phyloP scores from a whole-genome alignment of 2,113 vertebrate genomes.

The Felis chaus region DNA sequence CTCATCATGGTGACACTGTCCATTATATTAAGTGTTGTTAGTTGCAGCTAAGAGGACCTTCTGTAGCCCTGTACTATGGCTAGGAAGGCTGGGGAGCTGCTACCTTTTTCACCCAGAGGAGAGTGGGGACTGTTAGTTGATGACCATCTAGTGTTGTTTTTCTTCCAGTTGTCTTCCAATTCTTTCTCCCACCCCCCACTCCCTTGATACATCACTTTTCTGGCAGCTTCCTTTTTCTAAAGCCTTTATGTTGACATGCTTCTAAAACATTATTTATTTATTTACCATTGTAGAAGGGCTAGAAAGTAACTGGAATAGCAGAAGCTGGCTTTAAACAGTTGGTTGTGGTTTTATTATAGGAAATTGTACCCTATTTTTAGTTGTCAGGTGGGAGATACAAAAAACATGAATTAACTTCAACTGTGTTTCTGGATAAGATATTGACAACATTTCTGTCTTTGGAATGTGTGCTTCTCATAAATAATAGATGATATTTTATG shows the following conservation, averaged over 20 bases:
- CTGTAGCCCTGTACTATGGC: neutral
- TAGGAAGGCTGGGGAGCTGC: neutral
- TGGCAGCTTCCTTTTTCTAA: neutral
- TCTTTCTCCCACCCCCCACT: neutral
- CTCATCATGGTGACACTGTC: neutral
- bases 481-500: neutral
- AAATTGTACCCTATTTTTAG: neutral
- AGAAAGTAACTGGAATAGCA: neutral
- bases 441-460: neutral
- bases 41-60: neutral
- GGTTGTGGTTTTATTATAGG: neutral
- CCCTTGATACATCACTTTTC: neutral
- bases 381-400: neutral
- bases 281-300: neutral
- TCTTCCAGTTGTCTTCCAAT: neutral
- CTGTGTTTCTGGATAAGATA: neutral
- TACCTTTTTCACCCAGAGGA: neutral
- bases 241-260: neutral
- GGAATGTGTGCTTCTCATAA: slow-evolving; percentile 4
- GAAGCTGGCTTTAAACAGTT: neutral
- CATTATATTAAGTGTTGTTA: neutral
- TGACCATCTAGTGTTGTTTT: neutral
- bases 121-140: neutral
- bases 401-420: neutral
- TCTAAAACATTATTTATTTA: slow-evolving; percentile 25